A percentile compares a stretch with the other conserved stretches of the same genome.
phyloP scores from a whole-genome alignment of 2,113 vertebrate species.

The Notarius lentiginosus region DNA sequence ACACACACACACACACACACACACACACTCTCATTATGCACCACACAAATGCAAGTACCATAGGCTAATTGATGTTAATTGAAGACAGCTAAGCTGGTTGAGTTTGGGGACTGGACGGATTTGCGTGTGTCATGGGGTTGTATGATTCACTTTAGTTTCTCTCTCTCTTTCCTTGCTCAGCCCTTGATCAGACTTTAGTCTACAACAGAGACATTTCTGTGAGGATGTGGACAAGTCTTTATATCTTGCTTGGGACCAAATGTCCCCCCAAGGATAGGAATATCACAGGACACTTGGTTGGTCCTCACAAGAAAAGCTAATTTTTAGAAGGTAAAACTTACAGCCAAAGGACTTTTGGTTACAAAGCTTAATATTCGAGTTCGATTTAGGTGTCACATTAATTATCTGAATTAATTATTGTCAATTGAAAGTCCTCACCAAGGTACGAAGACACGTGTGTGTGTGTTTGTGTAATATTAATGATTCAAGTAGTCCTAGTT shows the following conservation, averaged over 20 bases:
- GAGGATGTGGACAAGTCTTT: background rate
- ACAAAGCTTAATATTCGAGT: background rate
- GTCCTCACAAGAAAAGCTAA: background rate
- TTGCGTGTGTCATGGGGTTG: background rate
- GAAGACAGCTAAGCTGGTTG: slow-evolving; percentile 14
- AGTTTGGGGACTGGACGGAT: background rate
- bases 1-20: slow-evolving; percentile 9
- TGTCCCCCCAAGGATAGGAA: background rate
- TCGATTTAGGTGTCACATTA: background rate
- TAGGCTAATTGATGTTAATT: slow-evolving; percentile 50
- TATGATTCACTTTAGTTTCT: background rate
- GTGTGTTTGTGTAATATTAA: background rate
- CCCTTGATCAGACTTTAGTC: background rate
- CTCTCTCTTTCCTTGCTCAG: background rate
- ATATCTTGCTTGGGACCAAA: background rate
- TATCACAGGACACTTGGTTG: background rate
- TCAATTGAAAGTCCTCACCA: background rate
- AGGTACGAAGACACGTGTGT: background rate
- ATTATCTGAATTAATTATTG: background rate
- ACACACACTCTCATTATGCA: slow-evolving; percentile 22
- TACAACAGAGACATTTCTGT: background rate
- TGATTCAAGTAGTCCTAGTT: slow-evolving; percentile 9
- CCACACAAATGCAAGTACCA: slow-evolving; percentile 43
- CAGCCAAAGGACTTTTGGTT: background rate
- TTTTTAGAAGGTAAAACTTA: background rate